These are phyloP conservation scores for Adelosebastes latens DNA, from an alignment of 2,797 vertebrate species.

Conservation along the genomic window DNA sequence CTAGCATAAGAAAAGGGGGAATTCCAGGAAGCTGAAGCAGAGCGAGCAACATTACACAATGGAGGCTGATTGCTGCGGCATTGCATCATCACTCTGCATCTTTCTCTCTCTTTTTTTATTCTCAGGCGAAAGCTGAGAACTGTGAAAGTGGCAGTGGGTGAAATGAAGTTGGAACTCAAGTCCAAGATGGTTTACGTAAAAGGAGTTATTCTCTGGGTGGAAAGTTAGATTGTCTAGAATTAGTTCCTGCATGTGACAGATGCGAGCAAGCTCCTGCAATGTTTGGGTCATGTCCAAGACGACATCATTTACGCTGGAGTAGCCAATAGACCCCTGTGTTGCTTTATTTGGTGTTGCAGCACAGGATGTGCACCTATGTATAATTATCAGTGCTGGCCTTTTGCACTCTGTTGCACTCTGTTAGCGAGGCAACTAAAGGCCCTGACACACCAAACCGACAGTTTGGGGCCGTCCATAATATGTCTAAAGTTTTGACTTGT, in stretches of 20 bases:
- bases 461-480: background rate
- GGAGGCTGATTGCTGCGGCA: conserved; percentile 64
- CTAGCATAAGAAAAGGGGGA: conserved; percentile 58
- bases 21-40: conserved; percentile 66
- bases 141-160: conserved; percentile 38
- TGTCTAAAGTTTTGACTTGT: background rate
- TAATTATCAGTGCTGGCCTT: background rate
- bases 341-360: background rate
- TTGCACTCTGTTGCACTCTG: background rate
- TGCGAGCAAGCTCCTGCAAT: background rate
- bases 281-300: background rate
- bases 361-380: background rate
- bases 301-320: background rate
- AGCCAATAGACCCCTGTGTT: background rate
- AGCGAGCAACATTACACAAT: conserved; percentile 68
- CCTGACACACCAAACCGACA: too few species aligned
- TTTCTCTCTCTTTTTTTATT: conserved; percentile 10
- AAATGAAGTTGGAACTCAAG: conserved; percentile 36
- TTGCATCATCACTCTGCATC: conserved; percentile 76
- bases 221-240: background rate
- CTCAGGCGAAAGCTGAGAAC: conserved; percentile 31
- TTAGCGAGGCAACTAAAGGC: too few species aligned
- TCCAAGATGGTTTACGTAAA: conserved; percentile 14
- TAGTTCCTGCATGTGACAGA: background rate
- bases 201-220: conserved; percentile 1